These are phyloP conservation scores for Sarcophilus harrisii DNA, from an alignment of 2,797 vertebrate genomes.

Conservation along the genomic window DNA sequence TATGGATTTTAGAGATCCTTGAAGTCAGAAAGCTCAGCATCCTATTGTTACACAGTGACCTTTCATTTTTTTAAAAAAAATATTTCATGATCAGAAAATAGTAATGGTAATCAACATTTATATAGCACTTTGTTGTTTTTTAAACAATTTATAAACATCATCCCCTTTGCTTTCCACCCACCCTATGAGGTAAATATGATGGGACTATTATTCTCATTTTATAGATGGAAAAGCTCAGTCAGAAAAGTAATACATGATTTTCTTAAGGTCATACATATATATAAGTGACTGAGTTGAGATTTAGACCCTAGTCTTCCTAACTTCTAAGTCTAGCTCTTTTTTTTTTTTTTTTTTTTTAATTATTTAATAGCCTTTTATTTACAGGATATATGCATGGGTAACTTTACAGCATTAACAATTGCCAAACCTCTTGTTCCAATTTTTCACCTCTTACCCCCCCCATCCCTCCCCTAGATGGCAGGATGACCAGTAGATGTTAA, in stretches of 20 bases:
- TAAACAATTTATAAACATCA: not conserved
- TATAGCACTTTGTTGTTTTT: not conserved
- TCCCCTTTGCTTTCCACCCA: not conserved
- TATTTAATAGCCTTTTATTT: too few relatives aligned
- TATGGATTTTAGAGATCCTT: slow-evolving; percentile 29
- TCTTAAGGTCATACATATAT: not conserved
- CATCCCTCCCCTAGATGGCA: too few relatives aligned
- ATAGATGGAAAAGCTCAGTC: not conserved
- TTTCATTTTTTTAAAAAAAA: slow-evolving; percentile 14
- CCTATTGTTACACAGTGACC: slow-evolving; percentile 1
- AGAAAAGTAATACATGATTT: not conserved
- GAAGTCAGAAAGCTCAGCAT: slow-evolving; percentile 8
- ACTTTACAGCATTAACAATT: too few relatives aligned
- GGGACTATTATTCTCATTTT: not conserved
- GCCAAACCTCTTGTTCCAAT: too few relatives aligned
- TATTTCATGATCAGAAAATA: slow-evolving; percentile 27
- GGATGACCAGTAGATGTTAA: too few relatives aligned
- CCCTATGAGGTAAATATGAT: not conserved
- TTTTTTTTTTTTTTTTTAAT: too few relatives aligned
- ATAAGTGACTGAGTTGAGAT: not conserved
- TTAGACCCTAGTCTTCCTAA: not conserved
- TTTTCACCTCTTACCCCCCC: too few relatives aligned
- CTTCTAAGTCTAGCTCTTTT: not conserved
- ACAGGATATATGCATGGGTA: too few relatives aligned
- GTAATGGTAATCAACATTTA: not conserved